These are phyloP conservation scores for Neomorphus geoffroyi DNA, from an alignment of 2,797 vertebrate species.

Conservation along the genomic window DNA sequence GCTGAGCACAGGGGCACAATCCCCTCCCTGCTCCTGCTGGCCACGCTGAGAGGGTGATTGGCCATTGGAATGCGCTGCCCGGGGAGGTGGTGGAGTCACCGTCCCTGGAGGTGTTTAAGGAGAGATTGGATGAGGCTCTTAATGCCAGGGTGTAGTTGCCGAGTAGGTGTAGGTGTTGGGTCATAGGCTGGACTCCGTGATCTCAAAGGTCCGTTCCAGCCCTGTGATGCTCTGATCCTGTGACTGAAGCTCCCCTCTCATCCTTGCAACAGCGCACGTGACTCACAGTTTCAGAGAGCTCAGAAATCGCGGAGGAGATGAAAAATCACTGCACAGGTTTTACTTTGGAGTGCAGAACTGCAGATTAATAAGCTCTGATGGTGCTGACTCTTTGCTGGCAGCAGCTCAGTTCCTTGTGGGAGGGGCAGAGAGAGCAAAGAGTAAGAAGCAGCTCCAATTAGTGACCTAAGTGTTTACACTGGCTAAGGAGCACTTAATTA, in stretches of 20 bases:
- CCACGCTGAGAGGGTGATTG: too few species aligned
- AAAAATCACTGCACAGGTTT: neutral
- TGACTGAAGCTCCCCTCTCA: neutral
- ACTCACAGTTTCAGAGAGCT: neutral
- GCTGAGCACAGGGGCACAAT: too few species aligned
- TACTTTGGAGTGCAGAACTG: neutral
- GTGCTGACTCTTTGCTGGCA: neutral
- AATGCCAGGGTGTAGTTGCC: too few species aligned
- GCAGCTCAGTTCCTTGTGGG: neutral
- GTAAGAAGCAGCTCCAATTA: neutral
- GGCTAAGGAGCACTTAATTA: neutral
- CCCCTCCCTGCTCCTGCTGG: too few species aligned
- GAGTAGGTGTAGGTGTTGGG: too few species aligned
- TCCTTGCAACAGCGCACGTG: accelerated
- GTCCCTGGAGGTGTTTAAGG: too few species aligned
- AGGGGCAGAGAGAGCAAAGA: neutral
- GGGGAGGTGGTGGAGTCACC: too few species aligned
- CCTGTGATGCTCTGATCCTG: too few species aligned
- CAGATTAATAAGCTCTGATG: neutral
- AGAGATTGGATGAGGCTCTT: too few species aligned
- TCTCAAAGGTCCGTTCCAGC: too few species aligned
- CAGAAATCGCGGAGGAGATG: neutral
- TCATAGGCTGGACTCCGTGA: too few species aligned
- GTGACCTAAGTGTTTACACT: neutral
- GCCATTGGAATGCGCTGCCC: too few species aligned